Conservation (phyloP, 2,113 vertebrate species). For the Corythaeola cristata region DNA sequence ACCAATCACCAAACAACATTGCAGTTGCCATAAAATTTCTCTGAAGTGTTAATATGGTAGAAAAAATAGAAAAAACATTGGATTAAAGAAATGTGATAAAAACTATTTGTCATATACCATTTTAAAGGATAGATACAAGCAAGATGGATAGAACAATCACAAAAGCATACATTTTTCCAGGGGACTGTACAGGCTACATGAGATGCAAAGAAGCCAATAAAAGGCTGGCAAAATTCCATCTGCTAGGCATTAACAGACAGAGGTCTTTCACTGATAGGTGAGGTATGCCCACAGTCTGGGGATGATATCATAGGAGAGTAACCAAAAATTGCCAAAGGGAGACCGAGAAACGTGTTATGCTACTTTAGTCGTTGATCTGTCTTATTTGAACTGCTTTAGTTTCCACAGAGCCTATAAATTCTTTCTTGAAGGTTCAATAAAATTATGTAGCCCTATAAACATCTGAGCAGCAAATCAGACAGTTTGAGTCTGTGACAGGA, state of each 20-base stretch:
- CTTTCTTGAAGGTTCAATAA: slow-evolving; percentile 10
- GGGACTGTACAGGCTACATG: not conserved
- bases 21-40: not conserved
- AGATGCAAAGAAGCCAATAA: not conserved
- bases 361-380: slow-evolving; percentile 7
- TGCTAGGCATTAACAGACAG: not conserved
- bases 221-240: not conserved
- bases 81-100: not conserved
- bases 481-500: slow-evolving; percentile 7
- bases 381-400: slow-evolving; percentile 7
- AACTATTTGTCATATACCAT: not conserved
- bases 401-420: slow-evolving; percentile 28
- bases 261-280: not conserved
- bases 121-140: not conserved
- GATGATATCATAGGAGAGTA: not conserved
- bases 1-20: not conserved
- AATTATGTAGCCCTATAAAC: slow-evolving; percentile 28
- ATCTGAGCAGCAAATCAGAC: slow-evolving; percentile 27
- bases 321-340: not conserved
- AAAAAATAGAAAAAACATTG: not conserved
- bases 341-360: not conserved
- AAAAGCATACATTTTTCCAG: not conserved
- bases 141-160: not conserved
- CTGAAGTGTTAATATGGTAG: not conserved
- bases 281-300: not conserved